Evolutionary conservation across 2,888 invertebrate genomes (phyloP).

Genomic region (Eustalomyia histrio): DNA sequence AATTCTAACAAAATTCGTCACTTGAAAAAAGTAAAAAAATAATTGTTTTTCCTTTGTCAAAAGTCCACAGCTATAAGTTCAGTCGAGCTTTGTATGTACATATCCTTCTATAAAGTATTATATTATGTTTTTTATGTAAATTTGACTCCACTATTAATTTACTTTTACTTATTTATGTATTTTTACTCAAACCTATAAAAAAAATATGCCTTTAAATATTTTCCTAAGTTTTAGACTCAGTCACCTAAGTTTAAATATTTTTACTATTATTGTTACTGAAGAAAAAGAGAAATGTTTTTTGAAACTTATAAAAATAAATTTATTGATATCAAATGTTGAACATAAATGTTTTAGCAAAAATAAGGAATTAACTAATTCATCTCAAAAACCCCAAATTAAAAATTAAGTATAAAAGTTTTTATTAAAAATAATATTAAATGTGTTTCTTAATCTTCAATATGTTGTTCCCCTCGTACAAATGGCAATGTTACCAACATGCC

Average conservation of each 20-base stretch:
- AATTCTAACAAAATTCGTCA: too few relatives aligned
- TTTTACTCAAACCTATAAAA: conserved; percentile 39
- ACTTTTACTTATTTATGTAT: conserved; percentile 75
- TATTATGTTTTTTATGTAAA: conserved; percentile 48
- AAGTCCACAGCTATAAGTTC: conserved; percentile 11
- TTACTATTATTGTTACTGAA: conserved; percentile 26
- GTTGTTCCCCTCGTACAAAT: conserved; percentile 65
- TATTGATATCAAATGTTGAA: conserved; percentile 14
- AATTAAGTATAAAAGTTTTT: neutral
- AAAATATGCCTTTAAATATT: conserved; percentile 32
- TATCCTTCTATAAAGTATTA: conserved; percentile 55
- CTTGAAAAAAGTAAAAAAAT: too few relatives aligned
- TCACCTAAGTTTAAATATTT: neutral
- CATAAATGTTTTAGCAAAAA: conserved; percentile 24
- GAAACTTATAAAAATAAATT: conserved; percentile 13
- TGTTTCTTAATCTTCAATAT: conserved; percentile 38
- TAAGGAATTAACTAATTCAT: conserved; percentile 11
- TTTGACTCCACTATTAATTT: conserved; percentile 15
- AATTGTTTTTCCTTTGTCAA: too few relatives aligned
- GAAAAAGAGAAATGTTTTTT: conserved; percentile 6
- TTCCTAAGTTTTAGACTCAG: conserved; percentile 16
- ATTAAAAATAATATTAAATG: conserved; percentile 4
- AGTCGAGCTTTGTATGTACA: conserved; percentile 52
- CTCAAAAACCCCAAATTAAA: conserved; percentile 3
- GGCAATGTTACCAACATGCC: conserved; percentile 73